Base-by-base conservation (phyloP, 2,888 invertebrate genomes). In the Therioaphis trifolii region DNA sequence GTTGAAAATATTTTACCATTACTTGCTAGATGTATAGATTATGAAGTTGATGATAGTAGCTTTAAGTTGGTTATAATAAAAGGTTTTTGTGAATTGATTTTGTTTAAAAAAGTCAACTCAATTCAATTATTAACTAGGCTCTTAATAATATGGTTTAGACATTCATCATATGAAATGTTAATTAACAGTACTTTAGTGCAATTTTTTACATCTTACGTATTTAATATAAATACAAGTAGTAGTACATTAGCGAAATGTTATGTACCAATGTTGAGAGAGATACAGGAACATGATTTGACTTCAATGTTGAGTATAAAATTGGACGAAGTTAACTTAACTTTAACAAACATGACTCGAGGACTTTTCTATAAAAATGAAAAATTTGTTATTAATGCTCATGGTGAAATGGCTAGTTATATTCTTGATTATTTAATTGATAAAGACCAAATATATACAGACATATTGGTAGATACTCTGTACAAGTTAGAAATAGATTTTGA, bases 61-160 rank as follows among this genome's bases (percentile, higher is more conserved):
- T 82, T 82, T 40, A 82, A 82, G 61, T 74, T 63, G 2, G 74
- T 63, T 27, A 18, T 82, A 4, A 5, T 82, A 2, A 49, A 66
- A 74, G 82, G 82, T n/a, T 82, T 82, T 74, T 82, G 82, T 52
- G n/a, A 82, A 18, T 66, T 82, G n/a, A 12, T 82, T 1, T 18
- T 74, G 35, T 82, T 52, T n/a, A 14, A 74, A 66, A 74, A 74
- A 52, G 63, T 82, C 24, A 63, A 63, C 7, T 82, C 82, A 2
- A 40, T 74, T 2, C 18, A 11, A 14, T 74, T 82, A 49, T 0
- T 82, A n/a, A 66, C 82, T 7, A 82, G 74, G 27, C 49, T 82
- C 29, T 82, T 82, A 18, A 66, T 82, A 21, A n/a, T 82, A 72
- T 82, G 72, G 72, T 74, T 74, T 63, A 82, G 18, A 74, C 61